Evolutionary conservation across 2,888 invertebrate genomes (phyloP).

Genomic region (Psylliodes chrysocephalus): DNA sequence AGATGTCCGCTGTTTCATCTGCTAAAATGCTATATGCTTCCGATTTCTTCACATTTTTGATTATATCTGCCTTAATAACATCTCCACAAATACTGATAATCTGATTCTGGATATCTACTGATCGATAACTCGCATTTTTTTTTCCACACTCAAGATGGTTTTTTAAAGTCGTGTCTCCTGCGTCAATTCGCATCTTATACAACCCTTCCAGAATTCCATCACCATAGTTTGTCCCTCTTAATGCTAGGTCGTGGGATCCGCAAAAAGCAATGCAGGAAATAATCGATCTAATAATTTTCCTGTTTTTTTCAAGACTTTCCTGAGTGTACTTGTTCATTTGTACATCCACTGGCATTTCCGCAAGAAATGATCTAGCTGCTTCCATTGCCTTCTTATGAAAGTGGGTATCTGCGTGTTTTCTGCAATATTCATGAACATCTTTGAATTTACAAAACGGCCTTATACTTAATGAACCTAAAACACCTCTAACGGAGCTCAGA

Average conservation of each 20-base stretch:
- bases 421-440: slow-evolving; percentile 36
- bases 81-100: slow-evolving; percentile 39
- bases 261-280: neutral
- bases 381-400: slow-evolving; percentile 19
- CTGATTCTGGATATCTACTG: slow-evolving; percentile 59
- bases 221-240: no score
- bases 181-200: no score
- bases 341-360: neutral
- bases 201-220: no score
- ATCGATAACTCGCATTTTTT: no score
- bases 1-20: slow-evolving; percentile 15
- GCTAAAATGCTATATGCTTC: slow-evolving; percentile 44
- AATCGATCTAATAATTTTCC: neutral
- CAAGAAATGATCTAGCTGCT: slow-evolving; percentile 17
- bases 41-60: slow-evolving; percentile 40
- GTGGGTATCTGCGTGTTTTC: slow-evolving; percentile 32
- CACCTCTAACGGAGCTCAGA: no score
- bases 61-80: slow-evolving; percentile 46
- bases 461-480: slow-evolving; percentile 49
- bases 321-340: neutral
- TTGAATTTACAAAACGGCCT: no score
- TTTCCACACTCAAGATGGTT: no score
- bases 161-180: no score
- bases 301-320: neutral
- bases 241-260: no score